These are phyloP conservation scores for Bovichtus variegatus DNA, from an alignment of 2,797 vertebrate genomes.

Conservation along the genomic window DNA sequence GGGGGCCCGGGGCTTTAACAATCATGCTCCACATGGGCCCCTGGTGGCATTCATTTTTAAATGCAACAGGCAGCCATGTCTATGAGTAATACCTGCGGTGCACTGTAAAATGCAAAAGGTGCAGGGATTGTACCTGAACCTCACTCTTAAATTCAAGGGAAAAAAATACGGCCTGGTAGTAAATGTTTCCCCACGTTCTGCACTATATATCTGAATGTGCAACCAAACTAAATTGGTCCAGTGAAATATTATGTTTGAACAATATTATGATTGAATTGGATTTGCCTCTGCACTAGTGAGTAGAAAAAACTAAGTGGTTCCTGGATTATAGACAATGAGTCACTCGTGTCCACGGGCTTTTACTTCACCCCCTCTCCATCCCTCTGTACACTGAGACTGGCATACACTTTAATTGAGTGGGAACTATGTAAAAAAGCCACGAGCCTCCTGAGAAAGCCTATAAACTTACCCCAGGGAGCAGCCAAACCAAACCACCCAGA, in stretches of 20 bases:
- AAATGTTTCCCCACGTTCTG: neutral
- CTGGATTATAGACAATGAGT: slow-evolving; percentile 46
- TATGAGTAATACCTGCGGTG: slow-evolving; percentile 19
- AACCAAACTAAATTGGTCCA: neutral
- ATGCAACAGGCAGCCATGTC: slow-evolving; percentile 26
- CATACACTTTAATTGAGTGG: slow-evolving; percentile 51
- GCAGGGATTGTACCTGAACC: neutral
- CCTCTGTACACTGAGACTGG: slow-evolving; percentile 19
- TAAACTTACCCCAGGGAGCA: slow-evolving; percentile 32
- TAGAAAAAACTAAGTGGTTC: slow-evolving; percentile 18
- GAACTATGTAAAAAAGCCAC: slow-evolving; percentile 59
- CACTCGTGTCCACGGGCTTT: slow-evolving; percentile 26
- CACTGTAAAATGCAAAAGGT: slow-evolving; percentile 14
- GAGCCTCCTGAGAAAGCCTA: slow-evolving; percentile 59
- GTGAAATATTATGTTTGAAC: slow-evolving; percentile 17
- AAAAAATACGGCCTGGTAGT: neutral
- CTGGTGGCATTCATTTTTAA: slow-evolving; percentile 47
- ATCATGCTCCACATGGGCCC: slow-evolving; percentile 52
- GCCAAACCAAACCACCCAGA: slow-evolving; percentile 50
- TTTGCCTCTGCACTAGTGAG: slow-evolving; percentile 21
- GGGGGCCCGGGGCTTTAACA: slow-evolving; percentile 64
- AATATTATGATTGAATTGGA: slow-evolving; percentile 28
- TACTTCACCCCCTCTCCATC: slow-evolving; percentile 9
- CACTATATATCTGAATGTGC: neutral
- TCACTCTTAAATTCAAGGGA: neutral